phyloP scores from a whole-genome alignment of 2,888 invertebrate genomes.

The Sclerodermus sp. region DNA sequence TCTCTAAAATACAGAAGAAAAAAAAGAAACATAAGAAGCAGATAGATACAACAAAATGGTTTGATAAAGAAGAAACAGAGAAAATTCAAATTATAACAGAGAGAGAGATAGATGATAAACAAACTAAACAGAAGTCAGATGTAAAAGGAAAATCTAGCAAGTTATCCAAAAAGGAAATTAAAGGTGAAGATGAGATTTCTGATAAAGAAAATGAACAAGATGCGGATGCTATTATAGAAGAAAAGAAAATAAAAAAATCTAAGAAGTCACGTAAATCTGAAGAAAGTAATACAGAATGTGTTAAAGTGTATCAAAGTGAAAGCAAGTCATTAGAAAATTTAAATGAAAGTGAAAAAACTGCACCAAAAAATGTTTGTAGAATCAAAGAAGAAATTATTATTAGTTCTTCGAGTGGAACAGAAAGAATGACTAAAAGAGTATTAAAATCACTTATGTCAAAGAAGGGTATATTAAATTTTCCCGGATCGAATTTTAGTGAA shows the following conservation, averaged over 20 bases:
- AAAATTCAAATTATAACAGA: background rate
- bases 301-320: background rate
- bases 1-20: background rate
- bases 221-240: too few species aligned
- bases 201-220: conserved; percentile 21
- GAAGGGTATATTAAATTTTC: conserved; percentile 38
- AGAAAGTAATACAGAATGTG: too few species aligned
- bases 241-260: too few species aligned
- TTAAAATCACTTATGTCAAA: conserved; percentile 40
- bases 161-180: conserved; percentile 1
- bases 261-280: background rate
- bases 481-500: conserved; percentile 48
- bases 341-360: too few species aligned
- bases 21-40: conserved; percentile 8
- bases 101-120: conserved; percentile 10
- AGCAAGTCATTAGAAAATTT: background rate
- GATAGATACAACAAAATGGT: conserved; percentile 2
- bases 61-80: background rate
- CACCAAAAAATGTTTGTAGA: too few species aligned
- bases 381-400: background rate
- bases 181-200: conserved; percentile 2
- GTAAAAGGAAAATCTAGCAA: background rate
- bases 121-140: background rate
- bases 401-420: conserved; percentile 17
- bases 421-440: conserved; percentile 31